Evolutionary conservation across 2,797 vertebrate genomes (phyloP).

Genomic region (Pseudochromis fuscus): DNA sequence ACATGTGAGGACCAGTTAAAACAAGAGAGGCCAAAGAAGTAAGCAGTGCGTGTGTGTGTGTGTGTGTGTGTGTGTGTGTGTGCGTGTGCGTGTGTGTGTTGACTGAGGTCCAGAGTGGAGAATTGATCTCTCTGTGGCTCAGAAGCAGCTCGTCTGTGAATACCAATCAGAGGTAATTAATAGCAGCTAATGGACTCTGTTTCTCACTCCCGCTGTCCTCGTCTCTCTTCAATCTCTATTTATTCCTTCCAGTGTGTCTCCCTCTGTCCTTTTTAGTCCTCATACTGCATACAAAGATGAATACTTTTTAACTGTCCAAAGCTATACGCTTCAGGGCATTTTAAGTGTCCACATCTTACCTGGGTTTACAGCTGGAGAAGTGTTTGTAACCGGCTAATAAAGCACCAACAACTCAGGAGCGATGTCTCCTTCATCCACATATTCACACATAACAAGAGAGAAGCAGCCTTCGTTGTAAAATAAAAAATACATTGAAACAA

Average conservation of each 20-base stretch:
- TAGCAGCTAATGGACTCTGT: constrained; percentile 82
- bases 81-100: constrained; percentile 39
- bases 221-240: constrained; percentile 43
- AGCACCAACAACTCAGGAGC: not conserved
- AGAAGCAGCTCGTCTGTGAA: constrained; percentile 76
- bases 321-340: constrained; percentile 20
- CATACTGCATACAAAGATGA: constrained; percentile 13
- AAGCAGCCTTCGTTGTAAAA: not conserved
- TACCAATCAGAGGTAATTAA: constrained; percentile 85
- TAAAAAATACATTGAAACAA: not conserved
- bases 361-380: not conserved
- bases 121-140: constrained; percentile 77
- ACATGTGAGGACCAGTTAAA: constrained; percentile 30
- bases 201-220: constrained; percentile 56
- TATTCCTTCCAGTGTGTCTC: constrained; percentile 38
- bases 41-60: not conserved
- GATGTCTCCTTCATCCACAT: not conserved
- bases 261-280: constrained; percentile 35
- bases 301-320: constrained; percentile 17
- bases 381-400: not conserved
- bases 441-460: not conserved
- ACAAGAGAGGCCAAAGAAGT: constrained; percentile 35
- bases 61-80: constrained; percentile 13
- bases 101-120: constrained; percentile 64
- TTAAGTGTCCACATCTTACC: not conserved